Conservation (phyloP, 1,140 invertebrate species). For the Bombus consobrinus region DNA sequence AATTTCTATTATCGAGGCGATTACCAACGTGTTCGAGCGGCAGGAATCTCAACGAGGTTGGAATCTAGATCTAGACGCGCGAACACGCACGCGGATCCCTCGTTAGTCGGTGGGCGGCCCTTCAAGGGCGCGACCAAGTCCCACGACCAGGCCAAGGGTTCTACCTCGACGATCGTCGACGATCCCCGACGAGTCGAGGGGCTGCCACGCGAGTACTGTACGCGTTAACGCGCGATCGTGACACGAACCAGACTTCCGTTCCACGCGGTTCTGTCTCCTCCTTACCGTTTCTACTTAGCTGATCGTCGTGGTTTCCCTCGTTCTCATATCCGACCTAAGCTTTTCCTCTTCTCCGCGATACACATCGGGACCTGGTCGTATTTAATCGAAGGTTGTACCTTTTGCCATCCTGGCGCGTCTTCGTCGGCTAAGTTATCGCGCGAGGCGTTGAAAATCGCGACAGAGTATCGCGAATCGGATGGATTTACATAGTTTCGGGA, state of each 20-base stretch:
- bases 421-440: background rate
- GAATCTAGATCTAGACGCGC: constrained; percentile 50
- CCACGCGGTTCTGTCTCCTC: background rate
- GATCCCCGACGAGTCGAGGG: background rate
- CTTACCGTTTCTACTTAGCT: background rate
- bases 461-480: background rate
- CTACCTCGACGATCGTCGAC: constrained; percentile 27
- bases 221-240: constrained; percentile 50
- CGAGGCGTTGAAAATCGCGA: too few relatives aligned
- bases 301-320: background rate
- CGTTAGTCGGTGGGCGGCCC: constrained; percentile 26
- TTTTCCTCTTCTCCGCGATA: constrained; percentile 45
- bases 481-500: too few relatives aligned
- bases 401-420: background rate
- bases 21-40: background rate
- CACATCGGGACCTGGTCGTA: constrained; percentile 37
- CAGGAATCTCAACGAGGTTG: constrained; percentile 11
- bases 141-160: constrained; percentile 38
- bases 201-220: background rate
- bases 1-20: constrained; percentile 20
- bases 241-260: constrained; percentile 46
- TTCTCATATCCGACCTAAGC: background rate
- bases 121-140: constrained; percentile 63
- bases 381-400: constrained; percentile 27
- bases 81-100: constrained; percentile 9